A percentile compares a stretch with the other conserved stretches of the same genome.
Conservation (phyloP, 2,888 invertebrate genomes). For the Tipula confusa region DNA sequence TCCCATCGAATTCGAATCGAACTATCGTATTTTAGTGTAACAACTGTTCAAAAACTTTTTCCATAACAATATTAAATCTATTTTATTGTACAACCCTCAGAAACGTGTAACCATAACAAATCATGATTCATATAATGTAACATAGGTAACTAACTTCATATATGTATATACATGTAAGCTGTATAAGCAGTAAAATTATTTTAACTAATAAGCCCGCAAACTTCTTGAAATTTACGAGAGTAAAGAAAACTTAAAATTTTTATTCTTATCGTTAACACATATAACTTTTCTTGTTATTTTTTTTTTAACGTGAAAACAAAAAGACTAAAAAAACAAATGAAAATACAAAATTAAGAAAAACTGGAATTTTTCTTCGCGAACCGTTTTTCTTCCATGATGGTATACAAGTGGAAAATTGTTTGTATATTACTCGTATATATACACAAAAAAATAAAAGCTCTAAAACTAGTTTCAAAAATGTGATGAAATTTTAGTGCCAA, state of each 20-base stretch:
- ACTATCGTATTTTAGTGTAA: no score
- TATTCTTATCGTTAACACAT: constrained; percentile 25
- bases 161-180: neutral
- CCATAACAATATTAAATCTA: no score
- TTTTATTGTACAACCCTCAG: no score
- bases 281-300: neutral
- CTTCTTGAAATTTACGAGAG: neutral
- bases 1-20: no score
- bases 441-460: neutral
- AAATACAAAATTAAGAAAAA: constrained; percentile 13
- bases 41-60: no score
- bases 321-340: no score
- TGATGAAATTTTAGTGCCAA: neutral
- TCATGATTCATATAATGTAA: neutral
- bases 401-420: neutral
- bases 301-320: neutral
- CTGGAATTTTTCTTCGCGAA: neutral
- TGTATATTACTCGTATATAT: neutral
- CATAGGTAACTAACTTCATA: neutral
- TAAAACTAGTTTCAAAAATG: neutral
- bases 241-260: neutral
- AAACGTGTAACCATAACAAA: no score
- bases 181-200: neutral
- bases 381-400: neutral
- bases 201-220: neutral